Evolutionary conservation across 2,113 vertebrate genomes (phyloP).

Genomic region (Microtus montanus): DNA sequence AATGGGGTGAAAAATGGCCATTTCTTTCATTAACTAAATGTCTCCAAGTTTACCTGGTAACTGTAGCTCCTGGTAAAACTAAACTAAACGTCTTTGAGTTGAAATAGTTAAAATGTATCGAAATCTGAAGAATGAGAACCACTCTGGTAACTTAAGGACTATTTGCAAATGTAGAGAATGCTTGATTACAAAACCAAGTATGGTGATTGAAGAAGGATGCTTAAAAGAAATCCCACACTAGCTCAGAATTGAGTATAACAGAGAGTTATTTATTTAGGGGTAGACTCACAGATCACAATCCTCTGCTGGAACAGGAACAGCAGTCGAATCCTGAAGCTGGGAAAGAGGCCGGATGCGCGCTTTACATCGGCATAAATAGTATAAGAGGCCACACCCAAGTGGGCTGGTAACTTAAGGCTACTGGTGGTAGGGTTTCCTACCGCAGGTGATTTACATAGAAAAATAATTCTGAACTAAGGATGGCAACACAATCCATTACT

Average conservation of each 20-base stretch:
- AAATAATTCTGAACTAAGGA: slow-evolving; percentile 13
- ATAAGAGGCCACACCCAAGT: too few relatives aligned
- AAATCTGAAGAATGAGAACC: neutral
- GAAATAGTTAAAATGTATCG: slow-evolving; percentile 41
- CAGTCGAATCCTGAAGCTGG: too few relatives aligned
- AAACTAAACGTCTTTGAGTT: neutral
- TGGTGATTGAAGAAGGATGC: too few relatives aligned
- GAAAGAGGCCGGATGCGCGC: rapidly evolving
- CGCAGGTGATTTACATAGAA: neutral
- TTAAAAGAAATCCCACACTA: too few relatives aligned
- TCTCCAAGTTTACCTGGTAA: slow-evolving; percentile 28
- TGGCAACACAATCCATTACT: slow-evolving; percentile 18
- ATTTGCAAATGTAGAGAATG: neutral
- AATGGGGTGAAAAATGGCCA: neutral
- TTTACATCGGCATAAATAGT: too few relatives aligned
- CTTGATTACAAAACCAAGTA: slow-evolving; percentile 2
- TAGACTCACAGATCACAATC: too few relatives aligned
- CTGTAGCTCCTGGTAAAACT: neutral
- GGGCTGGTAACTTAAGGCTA: too few relatives aligned
- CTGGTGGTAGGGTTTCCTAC: too few relatives aligned
- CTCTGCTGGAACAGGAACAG: too few relatives aligned
- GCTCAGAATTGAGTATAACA: too few relatives aligned
- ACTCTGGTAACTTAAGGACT: neutral
- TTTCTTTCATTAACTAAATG: neutral
- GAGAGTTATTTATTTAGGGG: too few relatives aligned